Conservation (phyloP, 2,113 vertebrate species). For the Polypterus senegalus region DNA sequence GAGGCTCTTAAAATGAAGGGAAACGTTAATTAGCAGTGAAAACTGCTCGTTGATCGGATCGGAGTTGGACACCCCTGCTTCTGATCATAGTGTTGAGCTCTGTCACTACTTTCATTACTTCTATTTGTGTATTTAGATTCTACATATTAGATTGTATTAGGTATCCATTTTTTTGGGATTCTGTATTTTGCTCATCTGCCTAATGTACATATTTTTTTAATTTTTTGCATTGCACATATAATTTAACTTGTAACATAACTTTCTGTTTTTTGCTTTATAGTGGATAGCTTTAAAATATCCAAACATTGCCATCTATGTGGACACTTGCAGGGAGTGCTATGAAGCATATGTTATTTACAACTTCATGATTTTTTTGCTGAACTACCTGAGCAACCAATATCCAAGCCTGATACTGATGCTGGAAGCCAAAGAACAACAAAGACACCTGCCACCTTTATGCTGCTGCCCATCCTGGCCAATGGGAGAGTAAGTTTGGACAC, state of each 20-base stretch:
- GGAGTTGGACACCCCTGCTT: too few species aligned
- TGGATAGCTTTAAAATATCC: constrained; percentile 95
- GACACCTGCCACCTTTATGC: constrained; percentile 83
- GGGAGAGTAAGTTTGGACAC: constrained; percentile 79
- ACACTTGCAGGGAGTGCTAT: constrained; percentile 96
- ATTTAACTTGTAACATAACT: not conserved
- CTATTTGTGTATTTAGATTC: too few species aligned
- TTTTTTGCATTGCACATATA: too few species aligned
- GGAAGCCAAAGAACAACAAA: constrained; percentile 91
- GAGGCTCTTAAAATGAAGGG: too few species aligned
- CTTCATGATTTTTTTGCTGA: constrained; percentile 95
- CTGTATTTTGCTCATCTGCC: too few species aligned
- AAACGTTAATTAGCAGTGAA: too few species aligned
- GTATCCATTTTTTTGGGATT: too few species aligned
- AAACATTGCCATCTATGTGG: constrained; percentile 88
- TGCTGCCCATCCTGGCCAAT: constrained; percentile 91
- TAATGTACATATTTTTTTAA: too few species aligned
- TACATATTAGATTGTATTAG: too few species aligned
- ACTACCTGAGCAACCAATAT: constrained; percentile 83
- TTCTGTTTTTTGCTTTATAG: constrained; percentile 45
- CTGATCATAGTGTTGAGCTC: too few species aligned
- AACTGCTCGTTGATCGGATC: too few species aligned
- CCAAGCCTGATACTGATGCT: constrained; percentile 86
- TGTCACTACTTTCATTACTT: too few species aligned
- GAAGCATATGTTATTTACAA: constrained; percentile 98